Evolutionary conservation across 2,888 invertebrate genomes (phyloP), one percentile per base, ranked within the genome.

Genomic region (Netelia virgata): DNA sequence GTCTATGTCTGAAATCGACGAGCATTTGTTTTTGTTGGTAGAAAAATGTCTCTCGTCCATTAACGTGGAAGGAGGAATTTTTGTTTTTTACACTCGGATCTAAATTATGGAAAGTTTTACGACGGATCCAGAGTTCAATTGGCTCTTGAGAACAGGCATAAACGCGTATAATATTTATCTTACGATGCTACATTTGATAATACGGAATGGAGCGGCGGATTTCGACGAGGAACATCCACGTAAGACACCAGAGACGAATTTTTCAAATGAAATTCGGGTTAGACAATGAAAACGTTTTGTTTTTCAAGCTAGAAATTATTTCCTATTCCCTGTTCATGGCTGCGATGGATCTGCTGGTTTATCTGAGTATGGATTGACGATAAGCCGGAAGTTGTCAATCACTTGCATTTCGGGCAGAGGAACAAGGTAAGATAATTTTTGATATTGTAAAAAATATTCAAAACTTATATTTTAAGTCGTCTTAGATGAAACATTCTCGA

Each of bases 381-480:
- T n/a, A 28, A 47, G 55, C 20, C 16, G 11, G 18, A 23, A 68
- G 16, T 59, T 20, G 20, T 20, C 23, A 9, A 23, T 76, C 59
- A 23, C 43, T 64, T 18, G 28, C 11, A 36, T 55, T 64, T 43
- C 50, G 80, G 80, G 47, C 64, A 66, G 16, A 69, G 80, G 82
- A 76, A 78, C 36, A 79, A 66, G 81, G 82, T 84, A 74, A 47
- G 74, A 83, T 83, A 75, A 77, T 76, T 73, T 41, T 81, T 80
- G 84, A 84, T 90, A 86, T 91, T 92, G 90, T 92, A 92, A 93
- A 93, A 93, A 93, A 93, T 93, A 93, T 92, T 93, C 91, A 93
- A 92, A 93, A 93, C 93, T 93, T 93, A 92, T 93, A 93, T 93
- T 93, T 93, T 91, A 92, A 89, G 88, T 90, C 89, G 90, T 91